Evolutionary conservation across 2,888 invertebrate species (phyloP).

Genomic region (Agrochola macilenta): DNA sequence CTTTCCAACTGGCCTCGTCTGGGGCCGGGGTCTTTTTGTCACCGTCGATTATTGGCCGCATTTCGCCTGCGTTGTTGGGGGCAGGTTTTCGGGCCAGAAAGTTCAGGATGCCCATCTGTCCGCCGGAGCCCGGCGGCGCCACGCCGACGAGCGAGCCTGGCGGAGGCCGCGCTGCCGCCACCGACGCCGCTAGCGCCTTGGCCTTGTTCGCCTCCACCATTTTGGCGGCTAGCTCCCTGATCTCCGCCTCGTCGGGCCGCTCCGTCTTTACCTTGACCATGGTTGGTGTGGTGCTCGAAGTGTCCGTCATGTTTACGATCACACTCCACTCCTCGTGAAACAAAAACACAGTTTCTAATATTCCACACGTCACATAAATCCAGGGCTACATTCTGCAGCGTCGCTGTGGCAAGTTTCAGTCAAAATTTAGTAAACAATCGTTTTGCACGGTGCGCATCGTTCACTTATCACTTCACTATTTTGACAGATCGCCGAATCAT

Average conservation of each 20-base stretch:
- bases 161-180: constrained; percentile 88
- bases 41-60: constrained; percentile 77
- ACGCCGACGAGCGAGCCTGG: constrained; percentile 84
- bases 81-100: constrained; percentile 90
- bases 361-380: constrained; percentile 54
- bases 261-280: constrained; percentile 92
- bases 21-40: constrained; percentile 87
- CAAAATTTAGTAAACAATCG: constrained; percentile 84
- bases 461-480: constrained; percentile 79
- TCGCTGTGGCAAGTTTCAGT: constrained; percentile 74
- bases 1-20: constrained; percentile 94
- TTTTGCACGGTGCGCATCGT: constrained; percentile 75
- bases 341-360: constrained; percentile 53
- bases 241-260: constrained; percentile 96
- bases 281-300: constrained; percentile 60
- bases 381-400: constrained; percentile 84
- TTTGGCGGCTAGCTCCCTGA: constrained; percentile 95
- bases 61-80: constrained; percentile 73
- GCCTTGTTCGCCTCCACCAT: constrained; percentile 96
- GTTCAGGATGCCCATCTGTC: constrained; percentile 91
- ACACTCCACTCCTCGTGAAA: constrained; percentile 41
- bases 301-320: constrained; percentile 79
- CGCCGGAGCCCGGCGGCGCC: constrained; percentile 81
- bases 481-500: constrained; percentile 80
- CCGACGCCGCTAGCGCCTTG: constrained; percentile 88